Conservation (phyloP, 2,888 invertebrate genomes). For the Hypselothyrea guttata region DNA sequence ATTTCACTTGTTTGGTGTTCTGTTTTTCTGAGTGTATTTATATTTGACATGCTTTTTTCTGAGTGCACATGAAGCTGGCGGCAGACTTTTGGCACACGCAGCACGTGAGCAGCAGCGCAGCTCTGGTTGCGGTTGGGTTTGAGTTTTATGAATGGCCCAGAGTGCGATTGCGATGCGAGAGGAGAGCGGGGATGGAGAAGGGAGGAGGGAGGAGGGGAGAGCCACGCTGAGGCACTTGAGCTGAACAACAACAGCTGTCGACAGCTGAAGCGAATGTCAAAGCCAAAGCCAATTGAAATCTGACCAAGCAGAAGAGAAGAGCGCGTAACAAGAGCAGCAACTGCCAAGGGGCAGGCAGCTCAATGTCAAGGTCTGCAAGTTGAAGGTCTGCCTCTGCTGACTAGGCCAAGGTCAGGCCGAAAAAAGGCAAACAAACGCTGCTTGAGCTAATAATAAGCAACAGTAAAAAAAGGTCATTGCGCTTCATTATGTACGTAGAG, state of each 20-base stretch:
- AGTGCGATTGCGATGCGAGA: background rate
- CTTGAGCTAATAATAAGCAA: conserved; percentile 45
- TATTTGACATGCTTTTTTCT: no score
- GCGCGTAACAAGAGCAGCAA: conserved; percentile 9
- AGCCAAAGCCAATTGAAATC: conserved; percentile 69
- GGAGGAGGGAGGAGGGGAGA: background rate
- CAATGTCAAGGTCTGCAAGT: conserved; percentile 70
- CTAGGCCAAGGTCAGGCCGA: conserved; percentile 47
- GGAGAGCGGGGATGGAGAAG: background rate
- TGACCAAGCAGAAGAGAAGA: conserved; percentile 52
- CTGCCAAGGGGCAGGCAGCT: conserved; percentile 21
- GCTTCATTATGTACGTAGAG: conserved; percentile 60
- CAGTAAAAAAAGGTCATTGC: conserved; percentile 60
- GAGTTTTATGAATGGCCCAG: conserved; percentile 47
- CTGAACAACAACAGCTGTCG: conserved; percentile 61
- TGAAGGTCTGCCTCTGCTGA: conserved; percentile 50
- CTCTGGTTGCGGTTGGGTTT: conserved; percentile 53
- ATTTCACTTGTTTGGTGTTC: no score
- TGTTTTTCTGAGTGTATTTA: no score
- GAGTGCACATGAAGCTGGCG: no score
- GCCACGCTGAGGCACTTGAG: conserved; percentile 56
- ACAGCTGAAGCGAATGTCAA: conserved; percentile 44
- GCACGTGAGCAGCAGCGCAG: conserved; percentile 56
- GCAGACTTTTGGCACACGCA: conserved; percentile 72
- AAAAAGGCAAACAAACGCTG: conserved; percentile 5